Base-by-base conservation (phyloP, 2,797 vertebrate species). In the Scomberomorus guttatus region DNA sequence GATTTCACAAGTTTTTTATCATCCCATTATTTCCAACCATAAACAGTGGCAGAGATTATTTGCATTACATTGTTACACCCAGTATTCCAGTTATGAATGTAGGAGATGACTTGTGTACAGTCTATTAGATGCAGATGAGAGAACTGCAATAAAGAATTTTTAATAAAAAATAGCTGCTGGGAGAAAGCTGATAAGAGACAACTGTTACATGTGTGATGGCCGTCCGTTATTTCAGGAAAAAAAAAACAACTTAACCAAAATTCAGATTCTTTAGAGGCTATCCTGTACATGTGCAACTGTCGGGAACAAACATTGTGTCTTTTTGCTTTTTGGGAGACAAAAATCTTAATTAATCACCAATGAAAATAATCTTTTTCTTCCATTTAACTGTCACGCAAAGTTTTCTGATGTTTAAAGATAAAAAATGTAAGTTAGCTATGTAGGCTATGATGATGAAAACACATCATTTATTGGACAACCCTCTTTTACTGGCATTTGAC, bases 101-200 rank as follows among this genome's bases (percentile, higher is more conserved):
- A 42, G 14, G 48, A 57, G 25, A 78, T 66, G 3, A 59, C 72
- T 29, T 42, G 42, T 11, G 25, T 50, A 42, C 51, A 63, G 46
- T 29, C 17, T 50, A 8, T 20, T 50, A 8, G 46, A 79, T 74
- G 57, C 52, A 77, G 68, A 79, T 27, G 48, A 80, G 56, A 5
- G 6, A 13, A 25, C 5, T 0, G 54, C 24, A 69, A 29, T 24
- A 20, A 63, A 39, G 18, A 34, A 54, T 37, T 62, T 78, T 12
- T 46, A 57, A 59, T 34, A 64, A 57, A 60, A 68, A 59, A 56
- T 3, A 17, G 1, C 24, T 11, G 63, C 64, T 62, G 24, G 13
- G 3, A 78, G 62, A 55, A 59, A 61, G 17, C 39, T 3, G 70
- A 79, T 58, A 75, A 76, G 24, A 44, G 17, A 59, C 44, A 20